These are phyloP conservation scores for Halocynthia aurantium DNA, from an alignment of 23 tunicate genomes.

Conservation along the genomic window DNA sequence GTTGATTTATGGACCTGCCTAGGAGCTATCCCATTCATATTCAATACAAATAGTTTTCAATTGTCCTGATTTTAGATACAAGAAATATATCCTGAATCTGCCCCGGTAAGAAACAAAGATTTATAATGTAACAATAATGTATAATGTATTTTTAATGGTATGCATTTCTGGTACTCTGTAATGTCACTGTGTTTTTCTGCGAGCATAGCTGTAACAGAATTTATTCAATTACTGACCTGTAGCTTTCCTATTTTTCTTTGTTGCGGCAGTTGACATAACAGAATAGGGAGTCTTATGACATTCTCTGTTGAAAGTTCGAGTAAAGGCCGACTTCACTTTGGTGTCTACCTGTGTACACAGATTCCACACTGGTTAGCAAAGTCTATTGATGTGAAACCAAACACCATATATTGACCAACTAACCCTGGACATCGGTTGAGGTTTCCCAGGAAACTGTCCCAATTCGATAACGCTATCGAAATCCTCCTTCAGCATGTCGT, in stretches of 20 bases:
- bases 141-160: too few species aligned
- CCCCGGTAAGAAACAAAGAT: too few species aligned
- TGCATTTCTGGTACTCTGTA: too few species aligned
- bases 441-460: slow-evolving; percentile 51
- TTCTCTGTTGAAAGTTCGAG: slow-evolving; percentile 75
- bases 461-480: slow-evolving; percentile 76
- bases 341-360: slow-evolving; percentile 54
- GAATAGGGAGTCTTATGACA: slow-evolving; percentile 73
- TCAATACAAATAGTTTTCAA: too few species aligned
- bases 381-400: neutral
- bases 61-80: too few species aligned
- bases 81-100: too few species aligned
- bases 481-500: slow-evolving; percentile 70
- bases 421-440: slow-evolving; percentile 53
- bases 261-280: slow-evolving; percentile 44
- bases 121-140: too few species aligned
- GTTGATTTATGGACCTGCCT: too few species aligned
- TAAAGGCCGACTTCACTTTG: slow-evolving; percentile 85
- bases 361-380: neutral
- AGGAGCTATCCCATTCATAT: too few species aligned
- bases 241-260: slow-evolving; percentile 26
- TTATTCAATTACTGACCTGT: neutral
- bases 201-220: too few species aligned
- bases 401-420: neutral
- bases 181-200: too few species aligned